Evolutionary conservation across 2,888 invertebrate species (phyloP), one percentile per base, ranked within the genome.

Genomic region (Cactoblastis cactorum): DNA sequence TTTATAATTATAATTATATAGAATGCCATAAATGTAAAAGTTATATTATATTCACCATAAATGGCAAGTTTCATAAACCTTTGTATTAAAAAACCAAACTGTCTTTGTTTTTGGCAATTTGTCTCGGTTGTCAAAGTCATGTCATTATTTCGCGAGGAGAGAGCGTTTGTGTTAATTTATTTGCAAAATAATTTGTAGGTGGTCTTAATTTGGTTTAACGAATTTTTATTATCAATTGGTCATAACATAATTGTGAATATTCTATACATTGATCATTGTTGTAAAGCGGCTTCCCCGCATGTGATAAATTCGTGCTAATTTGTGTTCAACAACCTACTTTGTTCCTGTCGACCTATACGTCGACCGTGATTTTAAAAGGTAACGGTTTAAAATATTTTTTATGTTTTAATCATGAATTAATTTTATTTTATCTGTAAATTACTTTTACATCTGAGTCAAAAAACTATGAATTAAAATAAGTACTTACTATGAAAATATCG

Each of bases 301-400:
- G 74, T 75, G 74, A 71, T 73, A 43, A 43, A 74, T 69, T 69
- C 64, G 62, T 67, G 63, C 62, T 67, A 57, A 66, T 70, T 69
- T 67, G 66, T 72, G 65, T 67, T 72, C 71, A 65, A 71, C 74
- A 79, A 70, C 75, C 74, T 80, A 81, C 80, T 77, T 84, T 75
- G 81, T 83, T 83, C 80, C 80, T 81, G 81, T 73, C 80, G 80
- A 80, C 78, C 77, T 78, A 80, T 77, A 64, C 34, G 12, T 19
- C 19, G 69, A 69, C 80, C 76, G 80, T 78, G 79, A 74, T 80
- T 81, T 81, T 67, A 79, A 85, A 85, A 85, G 85, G 86, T 87
- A 87, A 86, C 85, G 83, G 83, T 77, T 82, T 74, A 63, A 62
- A 53, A 60, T 60, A 17, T 8, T 63, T 62, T 57, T 58, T 59